Base-by-base conservation (phyloP, 1,140 invertebrate genomes). In the Drusus annulatus region DNA sequence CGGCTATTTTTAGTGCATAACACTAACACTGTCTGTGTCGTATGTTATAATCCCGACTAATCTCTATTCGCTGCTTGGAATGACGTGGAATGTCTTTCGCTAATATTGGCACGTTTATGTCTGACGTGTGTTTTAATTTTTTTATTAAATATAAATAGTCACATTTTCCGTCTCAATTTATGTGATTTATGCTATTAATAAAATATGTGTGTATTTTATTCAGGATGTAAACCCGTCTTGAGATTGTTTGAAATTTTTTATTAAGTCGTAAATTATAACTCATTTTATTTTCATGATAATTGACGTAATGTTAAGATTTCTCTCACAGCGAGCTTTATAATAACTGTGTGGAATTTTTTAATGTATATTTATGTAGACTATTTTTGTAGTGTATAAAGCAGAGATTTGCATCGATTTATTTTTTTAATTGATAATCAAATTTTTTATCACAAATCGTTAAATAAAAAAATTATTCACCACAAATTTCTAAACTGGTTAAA, bases 11-110 rank as follows among this genome's bases (percentile, higher is more conserved):
- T 19, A 54, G 17, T 17, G 6, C 50, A 52, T 19, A 16, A 60
- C 68, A 17, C 50, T 71, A 23, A 52, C 21, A 71, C 21, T 16
- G 45, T 21, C 45, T 19, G 45, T 71, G 68, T 52, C 50, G 68
- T 71, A 21, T 52, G 17, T 13, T 52, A 25, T 71, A 19, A 71
- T 71, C 50, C 17, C 45, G 25, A 71, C n/a, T 71, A 71, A 71
- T 71, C 52, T 71, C 52, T 50, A 4, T 71, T 21, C 68, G 68
- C 50, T 19, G 25, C 2, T 52, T 3, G 21, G 3, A 52, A 51
- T 54, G 21, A 71, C 31, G 63, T 68, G 19, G 63, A 68, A 68
- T 68, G 16, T 19, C 23, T 68, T n/a, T 16, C 31, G 31, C 17
- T 31, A 36, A 50, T 45, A 50, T 68, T 68, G 28, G 65, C 16